Evolutionary conservation across 2,797 vertebrate genomes (phyloP).

Genomic region (Melanotaenia boesemani): DNA sequence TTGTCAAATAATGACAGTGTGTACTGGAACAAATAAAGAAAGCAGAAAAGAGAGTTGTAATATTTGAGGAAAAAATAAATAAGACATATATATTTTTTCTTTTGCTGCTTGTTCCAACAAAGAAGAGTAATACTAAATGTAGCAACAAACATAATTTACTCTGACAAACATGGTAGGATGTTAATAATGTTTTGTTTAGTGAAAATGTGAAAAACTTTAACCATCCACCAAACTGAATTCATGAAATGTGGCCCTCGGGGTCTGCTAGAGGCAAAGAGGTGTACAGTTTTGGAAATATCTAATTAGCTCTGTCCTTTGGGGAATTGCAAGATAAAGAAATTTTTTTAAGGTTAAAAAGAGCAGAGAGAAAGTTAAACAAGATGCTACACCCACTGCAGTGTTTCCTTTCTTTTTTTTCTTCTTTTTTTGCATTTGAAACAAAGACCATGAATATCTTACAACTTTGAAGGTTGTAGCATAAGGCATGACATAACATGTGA

Average conservation of each 20-base stretch:
- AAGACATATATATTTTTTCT: conserved; percentile 45
- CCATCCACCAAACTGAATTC: conserved; percentile 1
- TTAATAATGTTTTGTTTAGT: too few species aligned
- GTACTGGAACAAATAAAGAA: not conserved
- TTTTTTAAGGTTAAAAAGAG: conserved; percentile 11
- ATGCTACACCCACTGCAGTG: not conserved
- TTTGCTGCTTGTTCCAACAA: conserved; percentile 59
- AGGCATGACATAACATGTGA: not conserved
- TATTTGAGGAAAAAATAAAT: not conserved
- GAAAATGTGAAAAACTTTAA: too few species aligned
- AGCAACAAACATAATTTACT: conserved; percentile 41
- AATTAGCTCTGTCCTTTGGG: conserved; percentile 6
- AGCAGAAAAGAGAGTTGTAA: not conserved
- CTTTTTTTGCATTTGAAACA: conserved; percentile 23
- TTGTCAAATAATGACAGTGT: conserved; percentile 1
- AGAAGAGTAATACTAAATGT: conserved; percentile 25
- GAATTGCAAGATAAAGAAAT: conserved; percentile 5
- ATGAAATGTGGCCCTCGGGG: conserved; percentile 17
- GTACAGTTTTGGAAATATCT: conserved; percentile 29
- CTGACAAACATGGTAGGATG: too few species aligned
- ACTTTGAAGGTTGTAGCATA: not conserved
- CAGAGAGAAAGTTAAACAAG: not conserved
- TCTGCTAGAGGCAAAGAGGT: conserved; percentile 7
- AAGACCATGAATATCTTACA: not conserved
- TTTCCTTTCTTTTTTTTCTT: not conserved